Percentiles rank a stretch among this genome's conserved stretches.
phyloP scores from a whole-genome alignment of 35 echinoderm and acorn worm species.

The Eucidaris tribuloides region DNA sequence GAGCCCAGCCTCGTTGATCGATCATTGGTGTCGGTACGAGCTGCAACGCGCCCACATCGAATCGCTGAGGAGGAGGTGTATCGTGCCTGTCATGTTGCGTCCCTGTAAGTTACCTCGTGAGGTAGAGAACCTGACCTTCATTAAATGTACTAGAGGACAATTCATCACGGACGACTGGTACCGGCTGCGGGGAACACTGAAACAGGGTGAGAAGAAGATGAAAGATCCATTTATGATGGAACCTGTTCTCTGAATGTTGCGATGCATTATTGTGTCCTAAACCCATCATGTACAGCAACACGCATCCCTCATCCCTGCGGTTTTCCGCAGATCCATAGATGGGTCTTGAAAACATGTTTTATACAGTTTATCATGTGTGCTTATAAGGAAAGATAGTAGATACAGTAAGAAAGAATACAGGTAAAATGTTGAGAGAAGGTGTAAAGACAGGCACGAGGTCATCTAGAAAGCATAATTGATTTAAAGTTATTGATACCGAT shows the following conservation, averaged over 20 bases:
- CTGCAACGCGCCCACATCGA: conserved; percentile 52
- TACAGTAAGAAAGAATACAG: too few species aligned
- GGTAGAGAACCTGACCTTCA: conserved; percentile 62
- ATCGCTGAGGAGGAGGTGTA: conserved; percentile 33
- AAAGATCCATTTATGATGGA: too few species aligned
- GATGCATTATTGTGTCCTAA: too few species aligned
- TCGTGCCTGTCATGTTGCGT: conserved; percentile 72
- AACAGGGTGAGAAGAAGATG: conserved; percentile 25
- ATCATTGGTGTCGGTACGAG: conserved; percentile 90
- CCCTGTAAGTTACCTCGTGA: conserved; percentile 66
- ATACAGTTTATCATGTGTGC: too few species aligned
- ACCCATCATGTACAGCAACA: too few species aligned
- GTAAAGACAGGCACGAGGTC: neutral
- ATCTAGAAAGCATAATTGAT: neutral
- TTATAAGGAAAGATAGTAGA: too few species aligned
- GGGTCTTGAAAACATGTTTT: too few species aligned
- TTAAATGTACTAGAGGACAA: conserved; percentile 75
- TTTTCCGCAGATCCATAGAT: too few species aligned
- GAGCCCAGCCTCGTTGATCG: conserved; percentile 56
- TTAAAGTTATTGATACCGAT: neutral
- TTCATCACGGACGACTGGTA: conserved; percentile 71
- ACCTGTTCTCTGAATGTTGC: too few species aligned
- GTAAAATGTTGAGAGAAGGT: too few species aligned
- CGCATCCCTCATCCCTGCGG: too few species aligned
- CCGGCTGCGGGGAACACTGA: conserved; percentile 52